phyloP scores from a whole-genome alignment of 2,797 vertebrate genomes.

The Etheostoma nigrum region DNA sequence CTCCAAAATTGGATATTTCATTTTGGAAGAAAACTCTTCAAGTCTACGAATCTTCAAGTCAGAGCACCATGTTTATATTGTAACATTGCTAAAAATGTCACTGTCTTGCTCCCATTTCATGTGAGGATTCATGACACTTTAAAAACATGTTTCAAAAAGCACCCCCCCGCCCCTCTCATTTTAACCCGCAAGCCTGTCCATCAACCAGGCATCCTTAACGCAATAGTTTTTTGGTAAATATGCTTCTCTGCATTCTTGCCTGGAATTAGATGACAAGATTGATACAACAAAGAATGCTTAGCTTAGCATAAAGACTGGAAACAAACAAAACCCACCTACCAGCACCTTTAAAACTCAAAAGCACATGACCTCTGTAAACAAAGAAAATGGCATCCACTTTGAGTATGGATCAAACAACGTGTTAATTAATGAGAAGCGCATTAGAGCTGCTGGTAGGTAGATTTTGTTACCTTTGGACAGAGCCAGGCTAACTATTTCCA shows the following conservation, averaged over 20 bases:
- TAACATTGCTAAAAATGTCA: constrained; percentile 58
- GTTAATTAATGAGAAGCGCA: neutral
- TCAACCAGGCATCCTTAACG: constrained; percentile 39
- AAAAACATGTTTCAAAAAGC: constrained; percentile 55
- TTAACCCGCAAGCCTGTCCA: constrained; percentile 40
- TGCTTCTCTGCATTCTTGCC: constrained; percentile 1
- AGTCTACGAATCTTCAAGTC: constrained; percentile 8
- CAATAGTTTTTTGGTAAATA: constrained; percentile 43
- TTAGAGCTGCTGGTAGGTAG: neutral
- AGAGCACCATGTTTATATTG: constrained; percentile 66
- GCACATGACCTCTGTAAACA: neutral
- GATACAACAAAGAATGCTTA: neutral
- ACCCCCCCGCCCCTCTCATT: constrained; percentile 18
- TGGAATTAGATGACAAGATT: neutral
- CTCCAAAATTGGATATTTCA: constrained; percentile 45
- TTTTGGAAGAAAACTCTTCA: constrained; percentile 67
- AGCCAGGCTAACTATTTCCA: neutral
- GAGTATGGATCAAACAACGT: neutral
- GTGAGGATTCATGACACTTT: constrained; percentile 57
- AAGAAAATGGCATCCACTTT: neutral
- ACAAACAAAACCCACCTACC: neutral
- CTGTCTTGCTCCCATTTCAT: constrained; percentile 60
- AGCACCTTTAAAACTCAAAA: constrained; percentile 14
- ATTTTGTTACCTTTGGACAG: neutral
- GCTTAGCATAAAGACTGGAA: constrained; percentile 8